A percentile compares a stretch with the other conserved stretches of the same genome.
Conservation (phyloP, 2,888 invertebrate species). For the Sinotaia quadrata region DNA sequence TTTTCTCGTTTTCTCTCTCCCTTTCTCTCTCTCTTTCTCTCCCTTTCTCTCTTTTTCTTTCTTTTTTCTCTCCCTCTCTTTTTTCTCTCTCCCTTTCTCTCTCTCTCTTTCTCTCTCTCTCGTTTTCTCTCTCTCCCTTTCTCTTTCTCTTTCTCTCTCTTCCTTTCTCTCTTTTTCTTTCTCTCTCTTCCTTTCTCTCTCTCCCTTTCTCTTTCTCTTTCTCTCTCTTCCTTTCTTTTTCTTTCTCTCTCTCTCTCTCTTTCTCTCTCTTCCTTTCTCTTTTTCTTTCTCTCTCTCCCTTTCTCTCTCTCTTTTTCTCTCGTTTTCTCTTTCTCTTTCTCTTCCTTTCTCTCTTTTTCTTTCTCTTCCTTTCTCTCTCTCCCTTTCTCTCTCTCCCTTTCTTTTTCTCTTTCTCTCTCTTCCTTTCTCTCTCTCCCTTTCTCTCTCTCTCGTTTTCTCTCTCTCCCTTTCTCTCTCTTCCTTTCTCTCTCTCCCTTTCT, state of each 20-base stretch:
- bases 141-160: neutral
- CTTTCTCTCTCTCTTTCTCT: neutral
- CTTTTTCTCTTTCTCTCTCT: neutral
- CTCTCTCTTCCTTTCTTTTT: neutral
- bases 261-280: neutral
- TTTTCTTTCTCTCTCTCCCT: neutral
- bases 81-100: neutral
- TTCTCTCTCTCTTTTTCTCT: neutral
- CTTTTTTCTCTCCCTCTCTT: neutral
- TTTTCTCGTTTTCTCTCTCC: neutral
- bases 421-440: neutral
- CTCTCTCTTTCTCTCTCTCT: neutral
- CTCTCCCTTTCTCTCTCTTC: neutral
- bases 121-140: neutral
- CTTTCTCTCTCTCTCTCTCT: neutral
- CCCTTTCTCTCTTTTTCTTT: neutral
- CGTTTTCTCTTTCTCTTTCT: neutral
- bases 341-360: neutral
- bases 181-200: neutral
- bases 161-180: neutral
- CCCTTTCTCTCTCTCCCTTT: neutral
- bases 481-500: slow-evolving; percentile 11
- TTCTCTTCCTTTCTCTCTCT: neutral
- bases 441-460: neutral
- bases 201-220: neutral